phyloP scores from a whole-genome alignment of 2,113 vertebrate species.

The Xiphias gladius region DNA sequence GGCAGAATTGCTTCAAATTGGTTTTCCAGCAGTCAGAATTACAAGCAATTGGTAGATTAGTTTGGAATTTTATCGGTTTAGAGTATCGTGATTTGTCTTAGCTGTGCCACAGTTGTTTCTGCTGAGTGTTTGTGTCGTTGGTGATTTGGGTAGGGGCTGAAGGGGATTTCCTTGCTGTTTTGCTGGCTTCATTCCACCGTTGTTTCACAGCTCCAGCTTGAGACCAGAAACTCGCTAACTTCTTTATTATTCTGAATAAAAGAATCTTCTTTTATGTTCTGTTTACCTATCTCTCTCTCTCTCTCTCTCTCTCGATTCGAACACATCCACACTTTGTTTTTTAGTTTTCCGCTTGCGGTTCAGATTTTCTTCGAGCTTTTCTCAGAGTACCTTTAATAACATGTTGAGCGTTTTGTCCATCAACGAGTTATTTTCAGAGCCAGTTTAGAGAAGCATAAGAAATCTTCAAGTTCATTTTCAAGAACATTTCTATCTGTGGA shows the following conservation, averaged over 20 bases:
- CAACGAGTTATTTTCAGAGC: neutral
- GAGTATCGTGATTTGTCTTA: neutral
- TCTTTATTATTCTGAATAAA: conserved; percentile 77
- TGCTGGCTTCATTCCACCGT: conserved; percentile 35
- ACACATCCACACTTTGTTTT: neutral
- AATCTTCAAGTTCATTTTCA: conserved; percentile 8
- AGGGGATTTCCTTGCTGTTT: conserved; percentile 56
- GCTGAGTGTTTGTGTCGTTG: conserved; percentile 44
- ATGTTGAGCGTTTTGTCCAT: neutral
- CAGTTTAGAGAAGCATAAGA: neutral
- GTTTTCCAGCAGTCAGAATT: neutral
- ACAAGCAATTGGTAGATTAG: conserved; percentile 2
- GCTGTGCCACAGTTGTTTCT: conserved; percentile 21
- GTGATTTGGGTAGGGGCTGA: conserved; percentile 17
- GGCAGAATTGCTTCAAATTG: neutral
- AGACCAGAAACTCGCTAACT: conserved; percentile 74
- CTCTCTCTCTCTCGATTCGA: neutral
- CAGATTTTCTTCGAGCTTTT: conserved; percentile 32
- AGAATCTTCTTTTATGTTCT: conserved; percentile 39
- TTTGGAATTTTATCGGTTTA: conserved; percentile 21
- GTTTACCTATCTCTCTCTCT: neutral
- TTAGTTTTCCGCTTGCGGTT: neutral
- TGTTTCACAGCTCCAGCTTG: conserved; percentile 69
- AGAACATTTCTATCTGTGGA: conserved; percentile 25
- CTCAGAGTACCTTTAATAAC: neutral